Evolutionary conservation across 2,113 vertebrate species (phyloP), one percentile per base, ranked within the genome.

Genomic region (Thalassoma bifasciatum): DNA sequence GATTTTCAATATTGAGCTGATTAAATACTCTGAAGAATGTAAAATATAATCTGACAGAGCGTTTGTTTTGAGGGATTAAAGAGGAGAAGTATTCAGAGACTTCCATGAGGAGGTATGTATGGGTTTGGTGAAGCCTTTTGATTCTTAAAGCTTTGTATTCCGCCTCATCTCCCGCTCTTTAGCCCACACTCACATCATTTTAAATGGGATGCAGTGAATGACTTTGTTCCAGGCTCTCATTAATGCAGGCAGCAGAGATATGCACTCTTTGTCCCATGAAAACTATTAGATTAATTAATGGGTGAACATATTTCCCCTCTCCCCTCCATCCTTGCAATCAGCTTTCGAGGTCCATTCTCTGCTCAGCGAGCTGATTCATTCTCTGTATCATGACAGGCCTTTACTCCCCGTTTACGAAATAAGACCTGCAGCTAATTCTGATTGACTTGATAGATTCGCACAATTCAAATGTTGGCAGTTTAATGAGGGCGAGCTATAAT

Each of bases 251-350:
- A 63, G 86, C 73, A 63, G 74, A 82, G 79, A 87, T 91, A 87
- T 79, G 75, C 85, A 69, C 79, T 86, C 86, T 89, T 85, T 90
- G 87, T 89, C 88, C 82, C 82, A 70, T 87, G 82, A 88, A 91
- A 89, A 89, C 86, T 81, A 91, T 92, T 92, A 90, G 73, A 85
- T 86, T 88, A 92, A 93, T 91, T 88, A 93, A 91, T 90, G 87
- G 84, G 52, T 57, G 85, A 88, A 87, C 87, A 90, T 84, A 89
- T 91, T 89, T 83, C 71, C 56, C 75, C 67, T 79, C 77, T 87
- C 70, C 65, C 52, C 72, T 84, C 59, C 76, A 72, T 86, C 70
- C 76, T 42, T 6, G 66, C 88, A 77, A 77, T 90, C 83, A 83
- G 84, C 86, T 86, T 70, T 60, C 73, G 61, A 68, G 68, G 77